phyloP scores from a whole-genome alignment of 2,888 invertebrate genomes.

The Synergus gifuensis region DNA sequence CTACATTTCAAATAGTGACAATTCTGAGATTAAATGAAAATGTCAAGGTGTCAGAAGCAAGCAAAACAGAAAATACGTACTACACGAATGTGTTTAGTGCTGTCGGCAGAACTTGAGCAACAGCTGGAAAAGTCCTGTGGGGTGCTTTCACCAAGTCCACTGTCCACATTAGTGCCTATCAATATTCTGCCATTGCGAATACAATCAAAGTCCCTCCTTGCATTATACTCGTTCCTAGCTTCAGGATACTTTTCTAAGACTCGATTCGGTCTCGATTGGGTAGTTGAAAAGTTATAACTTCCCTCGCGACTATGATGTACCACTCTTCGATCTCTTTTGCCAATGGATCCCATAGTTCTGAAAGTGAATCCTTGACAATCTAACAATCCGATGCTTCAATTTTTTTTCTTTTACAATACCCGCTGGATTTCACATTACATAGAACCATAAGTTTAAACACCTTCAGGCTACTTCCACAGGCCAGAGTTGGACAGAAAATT shows the following conservation, averaged over 20 bases:
- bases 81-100: conserved; percentile 73
- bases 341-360: conserved; percentile 75
- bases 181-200: conserved; percentile 72
- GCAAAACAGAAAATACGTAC: conserved; percentile 69
- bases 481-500: neutral
- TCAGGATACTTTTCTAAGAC: conserved; percentile 69
- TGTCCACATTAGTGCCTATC: conserved; percentile 74
- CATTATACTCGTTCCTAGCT: conserved; percentile 69
- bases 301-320: conserved; percentile 72
- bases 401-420: conserved; percentile 27
- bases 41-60: conserved; percentile 50
- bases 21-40: conserved; percentile 1
- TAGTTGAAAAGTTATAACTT: conserved; percentile 71
- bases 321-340: conserved; percentile 74
- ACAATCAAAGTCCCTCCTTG: conserved; percentile 72
- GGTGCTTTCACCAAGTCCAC: conserved; percentile 76
- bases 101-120: conserved; percentile 76
- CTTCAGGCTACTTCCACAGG: conserved; percentile 34
- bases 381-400: conserved; percentile 55
- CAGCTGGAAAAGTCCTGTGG: conserved; percentile 77
- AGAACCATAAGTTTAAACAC: neutral
- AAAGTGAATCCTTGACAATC: conserved; percentile 71
- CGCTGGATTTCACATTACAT: conserved; percentile 1
- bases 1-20: neutral
- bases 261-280: conserved; percentile 62